phyloP scores from a whole-genome alignment of 2,113 vertebrate genomes.

The Phalacrocorax brasilianus region DNA sequence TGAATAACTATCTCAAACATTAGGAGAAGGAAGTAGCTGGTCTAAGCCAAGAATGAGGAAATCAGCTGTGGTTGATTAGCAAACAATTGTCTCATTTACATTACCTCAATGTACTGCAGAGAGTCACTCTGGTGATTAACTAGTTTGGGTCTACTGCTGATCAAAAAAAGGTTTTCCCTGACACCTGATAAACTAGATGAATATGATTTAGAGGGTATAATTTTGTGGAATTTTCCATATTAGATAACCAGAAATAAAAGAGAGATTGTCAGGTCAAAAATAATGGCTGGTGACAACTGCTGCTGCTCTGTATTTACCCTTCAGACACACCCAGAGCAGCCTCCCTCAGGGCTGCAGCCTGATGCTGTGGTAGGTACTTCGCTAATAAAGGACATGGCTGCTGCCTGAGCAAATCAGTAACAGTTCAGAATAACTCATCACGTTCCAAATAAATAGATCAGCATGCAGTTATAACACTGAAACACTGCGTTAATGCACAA shows the following conservation, averaged over 20 bases:
- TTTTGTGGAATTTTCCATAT: background rate
- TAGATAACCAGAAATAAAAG: background rate
- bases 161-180: background rate
- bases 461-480: background rate
- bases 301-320: background rate
- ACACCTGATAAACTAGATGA: background rate
- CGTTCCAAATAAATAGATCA: background rate
- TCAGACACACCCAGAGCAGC: background rate
- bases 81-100: background rate
- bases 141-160: background rate
- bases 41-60: background rate
- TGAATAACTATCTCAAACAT: background rate
- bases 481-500: background rate
- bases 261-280: background rate
- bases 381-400: background rate
- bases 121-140: background rate
- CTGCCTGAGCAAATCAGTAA: background rate
- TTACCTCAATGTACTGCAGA: background rate
- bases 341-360: background rate
- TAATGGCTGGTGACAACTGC: background rate
- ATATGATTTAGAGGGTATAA: background rate
- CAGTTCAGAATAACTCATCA: background rate
- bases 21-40: background rate
- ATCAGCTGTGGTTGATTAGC: background rate
- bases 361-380: background rate